These are phyloP conservation scores for Hylaeus anthracinus DNA, from an alignment of 1,140 invertebrate species.

Conservation along the genomic window DNA sequence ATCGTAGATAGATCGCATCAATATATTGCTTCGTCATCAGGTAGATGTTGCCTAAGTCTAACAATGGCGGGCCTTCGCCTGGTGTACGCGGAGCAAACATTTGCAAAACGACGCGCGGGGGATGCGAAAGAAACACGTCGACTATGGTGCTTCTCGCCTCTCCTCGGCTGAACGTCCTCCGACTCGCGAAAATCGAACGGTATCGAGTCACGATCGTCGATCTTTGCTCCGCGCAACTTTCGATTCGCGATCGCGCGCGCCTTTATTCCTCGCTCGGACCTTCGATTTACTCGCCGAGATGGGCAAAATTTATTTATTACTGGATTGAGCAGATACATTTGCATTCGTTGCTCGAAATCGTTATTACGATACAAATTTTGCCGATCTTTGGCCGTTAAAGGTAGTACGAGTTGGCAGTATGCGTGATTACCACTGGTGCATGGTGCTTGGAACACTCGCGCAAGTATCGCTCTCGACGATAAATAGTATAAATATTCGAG, in stretches of 20 bases:
- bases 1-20: slow-evolving; percentile 66
- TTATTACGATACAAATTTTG: too few relatives aligned
- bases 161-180: neutral
- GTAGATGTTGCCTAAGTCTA: slow-evolving; percentile 73
- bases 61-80: slow-evolving; percentile 53
- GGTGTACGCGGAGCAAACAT: slow-evolving; percentile 14
- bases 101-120: neutral
- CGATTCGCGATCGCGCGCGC: slow-evolving; percentile 12
- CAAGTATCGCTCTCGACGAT: too few relatives aligned
- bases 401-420: too few relatives aligned
- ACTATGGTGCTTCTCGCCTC: neutral
- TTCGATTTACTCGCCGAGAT: too few relatives aligned
- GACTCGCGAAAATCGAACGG: neutral
- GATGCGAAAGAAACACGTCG: neutral
- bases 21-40: slow-evolving; percentile 75
- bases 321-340: too few relatives aligned
- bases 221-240: slow-evolving; percentile 8
- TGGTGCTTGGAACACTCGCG: too few relatives aligned
- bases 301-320: too few relatives aligned
- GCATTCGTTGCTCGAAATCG: too few relatives aligned
- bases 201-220: slow-evolving; percentile 11
- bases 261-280: too few relatives aligned
- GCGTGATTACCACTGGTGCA: too few relatives aligned
- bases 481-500: too few relatives aligned
- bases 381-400: too few relatives aligned